Percentiles rank a stretch among this genome's conserved stretches.
Conservation (phyloP, 2,888 invertebrate species). For the Thelaira solivaga region DNA sequence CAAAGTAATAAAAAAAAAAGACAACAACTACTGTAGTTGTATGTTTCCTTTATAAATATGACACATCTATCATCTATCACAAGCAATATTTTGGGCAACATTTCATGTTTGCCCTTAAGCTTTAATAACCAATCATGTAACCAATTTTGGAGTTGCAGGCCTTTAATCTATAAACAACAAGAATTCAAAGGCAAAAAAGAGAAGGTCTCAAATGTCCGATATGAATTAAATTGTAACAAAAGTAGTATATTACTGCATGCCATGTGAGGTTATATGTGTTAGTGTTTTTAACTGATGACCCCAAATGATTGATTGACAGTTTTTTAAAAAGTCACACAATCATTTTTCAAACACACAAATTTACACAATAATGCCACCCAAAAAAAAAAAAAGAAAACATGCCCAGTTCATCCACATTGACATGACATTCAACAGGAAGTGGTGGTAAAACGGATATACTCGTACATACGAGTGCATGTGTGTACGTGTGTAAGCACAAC, state of each 20-base stretch:
- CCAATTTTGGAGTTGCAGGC: slow-evolving; percentile 49
- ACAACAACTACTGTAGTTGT: not conserved
- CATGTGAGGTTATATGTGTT: not conserved
- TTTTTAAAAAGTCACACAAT: slow-evolving; percentile 58
- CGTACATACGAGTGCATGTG: too few relatives aligned
- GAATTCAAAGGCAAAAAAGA: not conserved
- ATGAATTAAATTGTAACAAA: slow-evolving; percentile 22
- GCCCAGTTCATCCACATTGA: slow-evolving; percentile 23
- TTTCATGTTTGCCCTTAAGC: slow-evolving; percentile 29
- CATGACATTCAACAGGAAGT: slow-evolving; percentile 58
- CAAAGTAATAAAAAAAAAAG: not conserved
- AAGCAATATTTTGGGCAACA: not conserved
- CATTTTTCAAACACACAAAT: slow-evolving; percentile 31
- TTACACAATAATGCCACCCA: slow-evolving; percentile 6
- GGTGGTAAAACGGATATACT: slow-evolving; percentile 49
- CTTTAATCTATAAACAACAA: slow-evolving; percentile 35
- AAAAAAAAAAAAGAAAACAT: too few relatives aligned
- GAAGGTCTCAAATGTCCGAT: slow-evolving; percentile 27
- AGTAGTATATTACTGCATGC: slow-evolving; percentile 21
- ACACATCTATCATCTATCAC: slow-evolving; percentile 10
- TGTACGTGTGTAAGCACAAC: too few relatives aligned
- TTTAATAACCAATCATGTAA: slow-evolving; percentile 54
- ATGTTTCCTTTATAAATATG: slow-evolving; percentile 1
- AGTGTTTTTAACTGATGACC: slow-evolving; percentile 57
- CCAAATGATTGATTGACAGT: slow-evolving; percentile 63